These are phyloP conservation scores for Automeris io DNA, from an alignment of 2,888 invertebrate species.

Conservation along the genomic window DNA sequence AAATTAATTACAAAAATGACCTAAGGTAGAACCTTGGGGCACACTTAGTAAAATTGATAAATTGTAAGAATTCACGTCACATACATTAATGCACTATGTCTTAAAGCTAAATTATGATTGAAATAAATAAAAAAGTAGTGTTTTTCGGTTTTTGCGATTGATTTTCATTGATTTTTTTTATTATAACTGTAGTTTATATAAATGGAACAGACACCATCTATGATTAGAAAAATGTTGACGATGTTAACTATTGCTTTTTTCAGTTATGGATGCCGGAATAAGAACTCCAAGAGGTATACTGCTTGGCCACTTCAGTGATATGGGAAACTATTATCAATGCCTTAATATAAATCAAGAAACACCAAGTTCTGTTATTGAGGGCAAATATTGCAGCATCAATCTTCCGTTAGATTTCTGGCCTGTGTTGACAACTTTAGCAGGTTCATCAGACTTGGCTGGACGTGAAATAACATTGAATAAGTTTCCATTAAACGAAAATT, in stretches of 20 bases:
- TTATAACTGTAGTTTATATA: no score
- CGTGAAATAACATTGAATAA: not conserved
- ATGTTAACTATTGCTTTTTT: conserved; percentile 10
- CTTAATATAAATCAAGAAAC: conserved; percentile 30
- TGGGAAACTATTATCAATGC: conserved; percentile 48
- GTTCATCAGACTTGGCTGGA: conserved; percentile 20
- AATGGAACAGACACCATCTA: no score
- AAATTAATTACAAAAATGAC: no score
- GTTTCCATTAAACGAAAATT: not conserved
- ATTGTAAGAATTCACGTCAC: no score
- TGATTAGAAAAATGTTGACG: no score
- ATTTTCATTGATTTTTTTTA: no score
- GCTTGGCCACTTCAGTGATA: conserved; percentile 34
- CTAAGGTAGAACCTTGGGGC: no score
- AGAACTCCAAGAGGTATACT: conserved; percentile 43
- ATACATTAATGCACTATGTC: no score
- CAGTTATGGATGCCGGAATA: conserved; percentile 47
- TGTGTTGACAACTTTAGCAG: conserved; percentile 19
- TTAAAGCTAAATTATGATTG: no score
- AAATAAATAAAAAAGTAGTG: no score
- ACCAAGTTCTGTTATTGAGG: conserved; percentile 33
- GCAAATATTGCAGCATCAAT: conserved; percentile 48
- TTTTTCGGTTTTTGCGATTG: no score
- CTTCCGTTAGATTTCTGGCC: conserved; percentile 33
- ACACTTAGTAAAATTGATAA: no score